Evolutionary conservation across 1,140 invertebrate genomes (phyloP).

Genomic region (Caenorhabditis latens): DNA sequence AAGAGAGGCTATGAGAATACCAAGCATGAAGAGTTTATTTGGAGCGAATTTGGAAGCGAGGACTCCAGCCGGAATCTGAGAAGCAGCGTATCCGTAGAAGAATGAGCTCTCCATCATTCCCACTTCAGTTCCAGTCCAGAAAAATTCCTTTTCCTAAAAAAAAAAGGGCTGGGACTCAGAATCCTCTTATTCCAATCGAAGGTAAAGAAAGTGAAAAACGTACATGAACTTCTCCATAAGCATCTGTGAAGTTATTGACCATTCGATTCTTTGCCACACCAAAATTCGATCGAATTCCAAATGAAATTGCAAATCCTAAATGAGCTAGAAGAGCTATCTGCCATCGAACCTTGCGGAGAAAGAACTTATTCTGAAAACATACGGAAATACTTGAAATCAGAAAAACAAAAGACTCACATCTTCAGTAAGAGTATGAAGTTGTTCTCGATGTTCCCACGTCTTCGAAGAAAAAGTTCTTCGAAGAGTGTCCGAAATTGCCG

Average conservation of each 20-base stretch:
- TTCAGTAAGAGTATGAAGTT: constrained; percentile 58
- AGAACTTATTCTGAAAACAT: constrained; percentile 63
- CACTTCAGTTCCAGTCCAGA: constrained; percentile 86
- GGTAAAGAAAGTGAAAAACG: neutral
- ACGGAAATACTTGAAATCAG: neutral
- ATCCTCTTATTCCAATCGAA: too few species aligned
- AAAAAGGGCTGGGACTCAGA: neutral
- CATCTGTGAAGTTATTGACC: constrained; percentile 66
- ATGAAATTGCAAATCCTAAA: constrained; percentile 66
- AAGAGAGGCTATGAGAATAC: constrained; percentile 89
- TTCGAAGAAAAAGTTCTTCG: constrained; percentile 57
- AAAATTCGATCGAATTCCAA: constrained; percentile 68
- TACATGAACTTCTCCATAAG: constrained; percentile 65
- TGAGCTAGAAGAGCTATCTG: constrained; percentile 66
- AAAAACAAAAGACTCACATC: constrained; percentile 22
- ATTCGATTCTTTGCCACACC: constrained; percentile 66
- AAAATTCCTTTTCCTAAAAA: constrained; percentile 81
- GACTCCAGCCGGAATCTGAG: constrained; percentile 97
- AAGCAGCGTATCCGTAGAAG: constrained; percentile 96
- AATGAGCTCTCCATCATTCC: constrained; percentile 94
- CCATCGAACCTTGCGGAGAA: constrained; percentile 66
- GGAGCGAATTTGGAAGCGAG: constrained; percentile 94
- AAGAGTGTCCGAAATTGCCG: constrained; percentile 27
- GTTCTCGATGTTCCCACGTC: constrained; percentile 60
- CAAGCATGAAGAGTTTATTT: constrained; percentile 92